Evolutionary conservation across 2,797 vertebrate genomes (phyloP), one percentile per base, ranked within the genome.

Genomic region (Rachycentron canadum): DNA sequence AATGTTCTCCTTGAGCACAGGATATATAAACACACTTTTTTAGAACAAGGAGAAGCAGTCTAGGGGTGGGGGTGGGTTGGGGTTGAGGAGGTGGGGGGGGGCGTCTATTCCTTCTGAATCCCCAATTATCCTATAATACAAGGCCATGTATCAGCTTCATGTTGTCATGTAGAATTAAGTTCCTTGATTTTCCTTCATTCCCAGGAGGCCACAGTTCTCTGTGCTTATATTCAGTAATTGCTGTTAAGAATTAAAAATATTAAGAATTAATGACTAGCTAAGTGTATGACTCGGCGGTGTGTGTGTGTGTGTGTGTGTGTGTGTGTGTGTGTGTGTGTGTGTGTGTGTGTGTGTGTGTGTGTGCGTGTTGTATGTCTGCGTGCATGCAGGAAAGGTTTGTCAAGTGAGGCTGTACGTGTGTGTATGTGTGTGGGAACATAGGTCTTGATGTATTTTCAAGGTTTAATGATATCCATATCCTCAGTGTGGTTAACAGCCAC

Each of bases 161-260:
- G 84, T 91, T 93, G 89, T 93, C 82, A 84, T 78, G 87, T 62
- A 75, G 70, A 89, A 88, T 93, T 91, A 86, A 32, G 85, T 85
- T 86, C 85, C 87, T 85, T 89, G 85, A 88, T 89, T 81, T 75
- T 17, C 47, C 38, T 52, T 75, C 26, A 1, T 57, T 90, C 90
- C 90, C 92, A 70, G n/a, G 88, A 85, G 87, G 52, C 56, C 30
- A 4, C 62, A 16, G 71, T 85, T 83, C 88, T 89, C 71, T 76
- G 86, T 85, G 90, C 83, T 77, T 92, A 83, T 65, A 65, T 79
- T 86, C 78, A 83, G 61, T 83, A 91, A 88, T 83, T 87, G 75
- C 87, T 84, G 85, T 25, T 52, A 52, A 23, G 49, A 52, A 7
- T 81, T 82, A 84, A 78, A 80, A 89, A 80, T 78, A 86, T 88